A percentile compares a stretch with the other conserved stretches of the same genome.
Conservation (phyloP, 2,888 invertebrate genomes). For the Dexiosoma caninum region DNA sequence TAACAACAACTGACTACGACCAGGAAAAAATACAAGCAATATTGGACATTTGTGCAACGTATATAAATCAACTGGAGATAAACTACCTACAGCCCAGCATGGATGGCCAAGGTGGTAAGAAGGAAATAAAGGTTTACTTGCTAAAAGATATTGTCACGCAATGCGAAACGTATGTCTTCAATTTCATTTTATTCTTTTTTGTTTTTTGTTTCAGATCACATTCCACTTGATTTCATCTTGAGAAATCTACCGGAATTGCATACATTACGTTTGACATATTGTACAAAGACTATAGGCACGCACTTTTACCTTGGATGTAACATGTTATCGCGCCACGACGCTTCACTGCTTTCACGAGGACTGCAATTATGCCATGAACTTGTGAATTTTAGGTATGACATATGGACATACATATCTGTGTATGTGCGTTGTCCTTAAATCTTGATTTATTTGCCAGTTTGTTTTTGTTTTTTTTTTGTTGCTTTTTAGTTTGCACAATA, state of each 20-base stretch:
- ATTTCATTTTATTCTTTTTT: background rate
- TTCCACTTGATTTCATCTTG: slow-evolving; percentile 77
- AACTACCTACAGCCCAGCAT: slow-evolving; percentile 74
- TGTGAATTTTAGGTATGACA: slow-evolving; percentile 72
- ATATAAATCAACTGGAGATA: slow-evolving; percentile 76
- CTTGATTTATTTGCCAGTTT: slow-evolving; percentile 8
- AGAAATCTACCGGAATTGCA: slow-evolving; percentile 76
- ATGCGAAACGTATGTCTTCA: slow-evolving; percentile 30
- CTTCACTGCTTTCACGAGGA: slow-evolving; percentile 71
- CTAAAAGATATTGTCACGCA: background rate
- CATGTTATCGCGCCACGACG: slow-evolving; percentile 74
- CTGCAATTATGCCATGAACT: slow-evolving; percentile 75
- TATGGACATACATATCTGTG: too few species aligned
- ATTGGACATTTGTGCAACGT: slow-evolving; percentile 75
- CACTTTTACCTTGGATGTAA: slow-evolving; percentile 76
- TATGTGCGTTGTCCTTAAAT: background rate
- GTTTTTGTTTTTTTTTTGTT: slow-evolving; percentile 1
- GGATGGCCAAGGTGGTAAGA: slow-evolving; percentile 70
- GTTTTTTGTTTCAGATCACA: slow-evolving; percentile 72
- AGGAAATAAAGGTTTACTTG: background rate
- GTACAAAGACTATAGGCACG: slow-evolving; percentile 75
- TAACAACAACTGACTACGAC: slow-evolving; percentile 75
- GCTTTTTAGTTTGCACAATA: slow-evolving; percentile 72
- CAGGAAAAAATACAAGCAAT: slow-evolving; percentile 72
- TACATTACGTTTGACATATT: slow-evolving; percentile 74